Evolutionary conservation across 1,140 invertebrate species (phyloP), one percentile per base, ranked within the genome.

Genomic region (Tetramorium simillimum): DNA sequence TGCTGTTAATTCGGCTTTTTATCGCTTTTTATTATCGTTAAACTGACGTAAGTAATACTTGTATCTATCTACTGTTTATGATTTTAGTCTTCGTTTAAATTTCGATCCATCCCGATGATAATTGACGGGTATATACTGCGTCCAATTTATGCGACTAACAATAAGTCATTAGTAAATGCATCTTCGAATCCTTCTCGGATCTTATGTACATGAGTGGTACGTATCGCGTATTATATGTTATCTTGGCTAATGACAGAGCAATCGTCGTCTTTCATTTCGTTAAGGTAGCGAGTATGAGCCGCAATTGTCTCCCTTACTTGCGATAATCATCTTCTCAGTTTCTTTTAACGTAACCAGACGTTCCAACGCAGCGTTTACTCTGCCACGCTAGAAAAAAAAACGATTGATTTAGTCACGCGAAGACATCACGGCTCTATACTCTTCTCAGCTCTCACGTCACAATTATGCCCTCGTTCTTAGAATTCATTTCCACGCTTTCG

Each of bases 391-490:
- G 2, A 0, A 33, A 33, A 33, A 60, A 28, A 56, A 40, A 40
- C 14, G 21, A 43, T 60, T 21, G 16, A 60, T 62, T 63, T 62
- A 46, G 43, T 77, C 58, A 46, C 16, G 24, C 56, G 2, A 67
- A 40, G 33, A 51, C n/a, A 56, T 49, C 58, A 6, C 43, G 28
- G 7, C 40, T 80, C 62, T 56, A 37, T 18, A 1, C 16, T 18
- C 18, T n/a, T 12, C 46, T 2, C 10, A 24, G 1, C 43, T 43
- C 37, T 43, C 37, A 6, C 2, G 33, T 72, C n/a, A 70, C 63
- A 81, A 82, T 72, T 28, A 72, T 28, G 2, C 16, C 16, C 12
- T 37, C 18, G 14, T 81, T 70, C 37, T 72, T 24, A 3, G 80
- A 60, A 73, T 84, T 75, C 1, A 60, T 51, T 65, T 21, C 16